Evolutionary conservation across 1,140 invertebrate species (phyloP).

Genomic region (Hestina assimilis): DNA sequence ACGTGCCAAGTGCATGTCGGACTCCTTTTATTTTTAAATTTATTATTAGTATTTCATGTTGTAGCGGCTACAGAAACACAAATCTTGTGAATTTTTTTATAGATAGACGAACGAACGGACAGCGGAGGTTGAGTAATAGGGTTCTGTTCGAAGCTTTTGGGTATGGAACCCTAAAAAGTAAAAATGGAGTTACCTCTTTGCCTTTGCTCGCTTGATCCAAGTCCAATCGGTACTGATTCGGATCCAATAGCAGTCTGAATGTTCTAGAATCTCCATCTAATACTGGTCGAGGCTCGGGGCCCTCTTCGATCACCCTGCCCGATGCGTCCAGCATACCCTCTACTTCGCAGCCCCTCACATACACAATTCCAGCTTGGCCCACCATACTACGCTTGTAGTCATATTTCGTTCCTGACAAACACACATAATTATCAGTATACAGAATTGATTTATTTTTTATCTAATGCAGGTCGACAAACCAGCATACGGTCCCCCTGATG

Average conservation of each 20-base stretch:
- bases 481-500: too few species aligned
- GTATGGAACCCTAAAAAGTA: neutral
- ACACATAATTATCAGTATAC: too few species aligned
- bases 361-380: constrained; percentile 93
- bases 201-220: constrained; percentile 90
- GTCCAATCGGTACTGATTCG: constrained; percentile 97
- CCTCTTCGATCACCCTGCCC: constrained; percentile 98
- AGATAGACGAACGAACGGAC: too few species aligned
- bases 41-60: too few species aligned
- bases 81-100: too few species aligned
- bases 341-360: constrained; percentile 98
- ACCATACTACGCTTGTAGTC: constrained; percentile 90
- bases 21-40: too few species aligned
- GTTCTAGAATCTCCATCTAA: constrained; percentile 94
- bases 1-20: too few species aligned
- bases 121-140: too few species aligned
- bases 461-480: too few species aligned
- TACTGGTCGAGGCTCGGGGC: constrained; percentile 91
- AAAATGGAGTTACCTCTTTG: constrained; percentile 79
- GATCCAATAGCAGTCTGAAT: constrained; percentile 95
- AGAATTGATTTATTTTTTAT: too few species aligned
- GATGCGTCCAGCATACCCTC: constrained; percentile 99
- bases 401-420: constrained; percentile 84
- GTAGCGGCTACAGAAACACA: too few species aligned
- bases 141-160: neutral